phyloP scores from a whole-genome alignment of 92 coral and sea anemone genomes.

The Siderastrea radians region DNA sequence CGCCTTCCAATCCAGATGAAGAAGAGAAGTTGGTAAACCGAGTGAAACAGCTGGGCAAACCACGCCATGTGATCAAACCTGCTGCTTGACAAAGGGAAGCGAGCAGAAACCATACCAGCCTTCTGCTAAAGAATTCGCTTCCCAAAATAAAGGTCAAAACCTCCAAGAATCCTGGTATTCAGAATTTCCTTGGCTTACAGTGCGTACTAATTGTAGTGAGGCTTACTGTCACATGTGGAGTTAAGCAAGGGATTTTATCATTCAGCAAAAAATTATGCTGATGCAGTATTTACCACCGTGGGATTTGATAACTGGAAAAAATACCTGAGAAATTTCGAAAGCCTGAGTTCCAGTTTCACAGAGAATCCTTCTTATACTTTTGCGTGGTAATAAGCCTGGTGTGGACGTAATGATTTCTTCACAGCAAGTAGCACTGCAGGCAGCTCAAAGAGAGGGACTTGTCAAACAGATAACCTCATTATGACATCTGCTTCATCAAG shows the following conservation, averaged over 20 bases:
- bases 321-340: constrained; percentile 61
- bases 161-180: constrained; percentile 31
- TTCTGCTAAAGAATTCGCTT: constrained; percentile 5
- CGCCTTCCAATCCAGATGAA: constrained; percentile 11
- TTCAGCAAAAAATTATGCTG: constrained; percentile 27
- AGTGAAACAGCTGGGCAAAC: constrained; percentile 10
- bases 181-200: constrained; percentile 29
- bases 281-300: constrained; percentile 26
- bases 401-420: constrained; percentile 62
- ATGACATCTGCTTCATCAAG: constrained; percentile 63
- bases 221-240: constrained; percentile 20
- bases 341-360: constrained; percentile 68
- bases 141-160: constrained; percentile 19
- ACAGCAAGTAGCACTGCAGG: constrained; percentile 49
- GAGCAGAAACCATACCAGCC: constrained; percentile 39
- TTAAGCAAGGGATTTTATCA: constrained; percentile 22
- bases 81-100: constrained; percentile 28
- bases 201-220: constrained; percentile 9
- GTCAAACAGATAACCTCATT: constrained; percentile 71
- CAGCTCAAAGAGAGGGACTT: constrained; percentile 60
- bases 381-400: constrained; percentile 39
- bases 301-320: constrained; percentile 76
- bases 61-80: constrained; percentile 22
- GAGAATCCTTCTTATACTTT: constrained; percentile 51
- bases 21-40: constrained; percentile 8